phyloP scores from a whole-genome alignment of 2,113 vertebrate genomes.

The Callipepla californica region DNA sequence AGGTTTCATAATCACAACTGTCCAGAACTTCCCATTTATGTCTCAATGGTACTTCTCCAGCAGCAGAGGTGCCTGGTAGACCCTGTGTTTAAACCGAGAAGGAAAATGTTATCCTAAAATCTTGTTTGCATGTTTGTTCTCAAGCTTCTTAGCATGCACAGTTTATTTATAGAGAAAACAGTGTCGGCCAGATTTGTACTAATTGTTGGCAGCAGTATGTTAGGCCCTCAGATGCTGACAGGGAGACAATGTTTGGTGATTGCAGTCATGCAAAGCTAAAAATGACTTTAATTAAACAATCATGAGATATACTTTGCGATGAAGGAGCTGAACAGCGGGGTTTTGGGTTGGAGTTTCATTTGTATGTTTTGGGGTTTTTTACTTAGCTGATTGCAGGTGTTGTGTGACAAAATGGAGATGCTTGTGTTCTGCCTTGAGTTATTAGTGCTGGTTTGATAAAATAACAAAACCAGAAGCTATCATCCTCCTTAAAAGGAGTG shows the following conservation, averaged over 20 bases:
- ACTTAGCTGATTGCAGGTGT: constrained; percentile 66
- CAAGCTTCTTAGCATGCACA: constrained; percentile 68
- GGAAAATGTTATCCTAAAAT: constrained; percentile 53
- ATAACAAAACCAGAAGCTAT: background rate
- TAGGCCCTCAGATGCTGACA: constrained; percentile 70
- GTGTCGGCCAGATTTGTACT: constrained; percentile 74
- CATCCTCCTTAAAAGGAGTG: background rate
- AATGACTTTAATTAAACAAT: constrained; percentile 73
- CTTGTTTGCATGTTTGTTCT: constrained; percentile 63
- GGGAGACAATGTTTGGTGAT: constrained; percentile 76
- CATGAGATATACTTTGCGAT: constrained; percentile 17
- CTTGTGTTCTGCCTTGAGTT: constrained; percentile 42
- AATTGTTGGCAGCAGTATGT: constrained; percentile 71
- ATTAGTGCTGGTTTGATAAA: background rate
- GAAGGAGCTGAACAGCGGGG: constrained; percentile 33
- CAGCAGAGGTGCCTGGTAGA: background rate
- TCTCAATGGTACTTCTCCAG: background rate
- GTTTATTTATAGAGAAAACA: constrained; percentile 77
- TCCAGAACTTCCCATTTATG: background rate
- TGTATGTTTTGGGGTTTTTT: background rate
- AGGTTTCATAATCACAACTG: background rate
- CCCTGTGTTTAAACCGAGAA: background rate
- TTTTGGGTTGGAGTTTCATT: constrained; percentile 26
- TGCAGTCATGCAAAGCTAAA: constrained; percentile 68
- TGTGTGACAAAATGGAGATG: constrained; percentile 47